Percentiles rank a stretch among this genome's conserved stretches.
Evolutionary conservation across 2,797 vertebrate species (phyloP).

Genomic region (Poeciliopsis presidionis): DNA sequence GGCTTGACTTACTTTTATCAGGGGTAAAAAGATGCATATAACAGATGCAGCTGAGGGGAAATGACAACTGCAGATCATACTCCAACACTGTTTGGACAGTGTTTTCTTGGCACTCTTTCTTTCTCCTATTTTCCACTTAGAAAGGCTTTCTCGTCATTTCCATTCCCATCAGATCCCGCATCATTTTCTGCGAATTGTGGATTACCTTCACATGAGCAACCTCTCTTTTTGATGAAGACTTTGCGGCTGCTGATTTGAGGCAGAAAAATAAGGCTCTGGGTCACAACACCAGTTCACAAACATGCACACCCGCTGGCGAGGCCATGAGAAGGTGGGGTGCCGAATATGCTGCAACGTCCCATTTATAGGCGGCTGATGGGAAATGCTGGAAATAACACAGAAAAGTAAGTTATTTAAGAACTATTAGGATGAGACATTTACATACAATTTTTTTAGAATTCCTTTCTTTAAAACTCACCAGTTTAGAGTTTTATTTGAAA

Average conservation of each 20-base stretch:
- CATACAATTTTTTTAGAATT: not conserved
- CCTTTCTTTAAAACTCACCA: no score
- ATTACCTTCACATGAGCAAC: not conserved
- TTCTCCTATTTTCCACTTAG: constrained; percentile 41
- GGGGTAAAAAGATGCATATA: constrained; percentile 31
- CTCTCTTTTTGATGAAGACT: not conserved
- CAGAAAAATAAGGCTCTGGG: not conserved
- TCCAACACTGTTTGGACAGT: constrained; percentile 23
- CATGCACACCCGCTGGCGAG: not conserved
- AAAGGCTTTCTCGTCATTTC: constrained; percentile 10
- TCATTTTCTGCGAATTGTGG: not conserved
- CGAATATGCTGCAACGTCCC: not conserved
- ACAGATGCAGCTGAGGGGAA: constrained; percentile 43
- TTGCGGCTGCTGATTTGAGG: not conserved
- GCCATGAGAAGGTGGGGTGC: not conserved
- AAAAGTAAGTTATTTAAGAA: not conserved
- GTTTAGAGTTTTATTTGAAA: no score
- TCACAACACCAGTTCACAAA: not conserved
- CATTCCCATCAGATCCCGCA: not conserved
- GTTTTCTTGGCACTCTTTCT: constrained; percentile 17
- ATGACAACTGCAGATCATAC: constrained; percentile 25
- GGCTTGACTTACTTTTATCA: constrained; percentile 22
- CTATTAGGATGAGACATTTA: not conserved
- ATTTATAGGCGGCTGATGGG: not conserved
- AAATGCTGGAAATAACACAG: not conserved